Percentiles rank a stretch among this genome's conserved stretches.
Evolutionary conservation across 92 coral and sea anemone species (phyloP).

Genomic region (Heteractis magnifica): DNA sequence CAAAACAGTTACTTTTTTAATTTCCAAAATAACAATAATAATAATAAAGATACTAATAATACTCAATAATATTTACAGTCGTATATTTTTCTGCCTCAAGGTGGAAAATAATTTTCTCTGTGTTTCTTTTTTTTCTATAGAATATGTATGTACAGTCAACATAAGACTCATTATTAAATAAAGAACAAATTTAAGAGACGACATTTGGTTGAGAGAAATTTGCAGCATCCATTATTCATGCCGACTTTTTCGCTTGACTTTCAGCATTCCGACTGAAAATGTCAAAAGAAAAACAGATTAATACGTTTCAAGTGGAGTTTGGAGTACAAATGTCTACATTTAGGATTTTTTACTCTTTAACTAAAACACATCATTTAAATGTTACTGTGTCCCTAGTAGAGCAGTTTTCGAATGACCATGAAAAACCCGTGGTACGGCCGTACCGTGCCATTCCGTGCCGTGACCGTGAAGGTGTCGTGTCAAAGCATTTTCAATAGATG

Average conservation of each 20-base stretch:
- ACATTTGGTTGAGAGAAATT: too few relatives aligned
- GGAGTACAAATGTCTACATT: too few relatives aligned
- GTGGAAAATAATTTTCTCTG: neutral
- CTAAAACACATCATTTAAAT: too few relatives aligned
- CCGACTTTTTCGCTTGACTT: neutral
- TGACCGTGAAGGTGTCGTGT: too few relatives aligned
- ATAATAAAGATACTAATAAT: neutral
- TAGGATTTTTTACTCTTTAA: too few relatives aligned
- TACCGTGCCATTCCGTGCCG: too few relatives aligned
- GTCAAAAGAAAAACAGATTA: neutral
- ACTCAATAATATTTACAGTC: conserved; percentile 3
- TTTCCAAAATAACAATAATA: neutral
- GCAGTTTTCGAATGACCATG: too few relatives aligned
- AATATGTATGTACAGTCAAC: neutral
- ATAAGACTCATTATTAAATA: neutral
- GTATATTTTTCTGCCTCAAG: neutral
- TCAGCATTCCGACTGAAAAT: neutral
- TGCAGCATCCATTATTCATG: too few relatives aligned
- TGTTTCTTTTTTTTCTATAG: neutral
- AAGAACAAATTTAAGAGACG: neutral
- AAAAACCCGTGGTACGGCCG: too few relatives aligned
- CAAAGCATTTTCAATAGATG: too few relatives aligned
- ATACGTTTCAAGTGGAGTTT: too few relatives aligned
- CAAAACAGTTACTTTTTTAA: neutral
- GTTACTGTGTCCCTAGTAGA: too few relatives aligned